phyloP scores from a whole-genome alignment of 2,797 vertebrate species.

The Poecilia wingei region DNA sequence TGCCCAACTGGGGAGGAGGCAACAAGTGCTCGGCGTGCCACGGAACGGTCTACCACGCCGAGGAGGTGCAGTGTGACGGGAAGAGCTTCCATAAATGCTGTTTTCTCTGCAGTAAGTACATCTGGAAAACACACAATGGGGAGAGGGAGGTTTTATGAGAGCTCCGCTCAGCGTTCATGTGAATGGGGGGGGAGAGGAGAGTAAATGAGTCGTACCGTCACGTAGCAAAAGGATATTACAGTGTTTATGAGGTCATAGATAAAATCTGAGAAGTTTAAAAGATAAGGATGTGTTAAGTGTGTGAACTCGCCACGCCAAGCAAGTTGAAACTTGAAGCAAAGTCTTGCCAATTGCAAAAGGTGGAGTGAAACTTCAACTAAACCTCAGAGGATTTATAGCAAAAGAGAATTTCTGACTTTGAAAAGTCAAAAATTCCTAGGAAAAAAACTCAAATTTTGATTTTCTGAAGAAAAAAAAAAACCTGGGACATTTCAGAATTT shows the following conservation, averaged over 20 bases:
- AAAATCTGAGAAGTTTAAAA: not conserved
- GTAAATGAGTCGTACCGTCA: too few relatives aligned
- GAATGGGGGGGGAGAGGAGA: too few relatives aligned
- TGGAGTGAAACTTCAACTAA: not conserved
- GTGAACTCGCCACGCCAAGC: not conserved
- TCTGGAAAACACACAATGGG: not conserved
- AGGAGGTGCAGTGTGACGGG: conserved; percentile 95
- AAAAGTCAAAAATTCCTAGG: too few relatives aligned
- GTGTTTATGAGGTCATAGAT: not conserved
- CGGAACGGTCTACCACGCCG: conserved; percentile 90
- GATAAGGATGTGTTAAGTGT: not conserved
- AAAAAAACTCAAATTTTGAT: too few relatives aligned
- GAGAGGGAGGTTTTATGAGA: not conserved
- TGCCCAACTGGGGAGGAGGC: conserved; percentile 97
- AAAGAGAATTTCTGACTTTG: not conserved
- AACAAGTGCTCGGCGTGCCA: conserved; percentile 89
- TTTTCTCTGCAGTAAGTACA: conserved; percentile 93
- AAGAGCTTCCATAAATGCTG: conserved; percentile 93
- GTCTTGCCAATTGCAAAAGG: not conserved
- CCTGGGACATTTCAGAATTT: too few relatives aligned
- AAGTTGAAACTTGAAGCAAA: not conserved
- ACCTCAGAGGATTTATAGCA: too few relatives aligned
- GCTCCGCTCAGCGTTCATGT: not conserved
- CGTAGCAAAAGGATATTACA: not conserved
- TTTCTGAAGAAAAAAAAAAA: too few relatives aligned